Percentiles rank a stretch among this genome's conserved stretches.
Conservation (phyloP, 2,113 vertebrate genomes). For the Oceanites oceanicus region DNA sequence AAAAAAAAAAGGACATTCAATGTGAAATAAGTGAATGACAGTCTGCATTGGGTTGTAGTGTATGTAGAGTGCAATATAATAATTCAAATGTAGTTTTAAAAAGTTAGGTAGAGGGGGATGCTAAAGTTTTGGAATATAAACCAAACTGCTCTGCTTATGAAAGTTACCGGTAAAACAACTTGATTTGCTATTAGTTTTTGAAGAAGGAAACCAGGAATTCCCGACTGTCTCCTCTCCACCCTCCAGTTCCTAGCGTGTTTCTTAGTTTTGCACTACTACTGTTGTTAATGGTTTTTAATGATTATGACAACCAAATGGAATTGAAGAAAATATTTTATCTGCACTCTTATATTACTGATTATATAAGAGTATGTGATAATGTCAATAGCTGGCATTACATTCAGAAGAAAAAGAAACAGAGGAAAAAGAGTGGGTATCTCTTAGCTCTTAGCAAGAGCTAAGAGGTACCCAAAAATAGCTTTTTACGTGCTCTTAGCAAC, state of each 20-base stretch:
- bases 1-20: background rate
- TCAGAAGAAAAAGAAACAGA: background rate
- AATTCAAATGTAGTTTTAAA: background rate
- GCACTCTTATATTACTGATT: background rate
- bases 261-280: background rate
- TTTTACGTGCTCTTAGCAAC: background rate
- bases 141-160: background rate
- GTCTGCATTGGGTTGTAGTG: background rate
- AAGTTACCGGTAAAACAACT: background rate
- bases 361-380: background rate
- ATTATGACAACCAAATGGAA: background rate
- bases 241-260: background rate
- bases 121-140: background rate
- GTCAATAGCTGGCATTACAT: background rate
- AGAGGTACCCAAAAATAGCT: background rate
- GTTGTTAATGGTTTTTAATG: background rate
- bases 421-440: accelerated
- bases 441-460: background rate
- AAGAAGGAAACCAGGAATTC: background rate
- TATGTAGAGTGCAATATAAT: background rate
- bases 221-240: background rate
- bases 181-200: background rate
- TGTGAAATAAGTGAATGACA: background rate
- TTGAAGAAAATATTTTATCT: background rate
- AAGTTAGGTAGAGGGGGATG: background rate